A percentile compares a stretch with the other conserved stretches of the same genome.
Evolutionary conservation across 2,113 vertebrate genomes (phyloP).

Genomic region (Sprattus sprattus): DNA sequence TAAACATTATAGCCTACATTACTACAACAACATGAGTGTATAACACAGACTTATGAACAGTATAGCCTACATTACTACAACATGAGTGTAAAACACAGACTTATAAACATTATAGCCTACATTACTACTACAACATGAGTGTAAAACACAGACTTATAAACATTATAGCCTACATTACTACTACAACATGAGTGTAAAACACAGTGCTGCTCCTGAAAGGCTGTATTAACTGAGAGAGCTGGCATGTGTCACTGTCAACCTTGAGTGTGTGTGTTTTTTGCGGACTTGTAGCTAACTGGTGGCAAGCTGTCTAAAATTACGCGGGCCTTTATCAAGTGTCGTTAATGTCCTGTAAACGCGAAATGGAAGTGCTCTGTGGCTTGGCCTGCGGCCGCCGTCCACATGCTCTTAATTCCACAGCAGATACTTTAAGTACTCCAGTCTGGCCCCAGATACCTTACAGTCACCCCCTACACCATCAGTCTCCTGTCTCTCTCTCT

Average conservation of each 20-base stretch:
- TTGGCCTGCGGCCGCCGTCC: constrained; percentile 71
- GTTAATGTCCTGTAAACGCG: constrained; percentile 85
- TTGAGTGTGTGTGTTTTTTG: constrained; percentile 34
- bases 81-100: not conserved
- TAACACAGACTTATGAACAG: not conserved
- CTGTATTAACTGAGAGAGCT: not conserved
- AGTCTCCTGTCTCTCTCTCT: not conserved
- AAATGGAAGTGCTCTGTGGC: constrained; percentile 79
- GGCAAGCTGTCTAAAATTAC: constrained; percentile 88
- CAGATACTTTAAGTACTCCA: constrained; percentile 82
- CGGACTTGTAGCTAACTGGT: constrained; percentile 57
- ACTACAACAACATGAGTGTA: too few relatives aligned
- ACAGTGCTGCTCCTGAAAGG: not conserved
- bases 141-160: not conserved
- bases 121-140: too few relatives aligned
- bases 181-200: not conserved
- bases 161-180: not conserved
- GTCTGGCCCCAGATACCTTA: constrained; percentile 71
- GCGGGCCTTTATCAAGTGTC: constrained; percentile 87
- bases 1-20: too few relatives aligned
- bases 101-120: not conserved
- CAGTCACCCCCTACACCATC: constrained; percentile 46
- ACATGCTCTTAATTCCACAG: constrained; percentile 81
- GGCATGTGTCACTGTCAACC: not conserved
- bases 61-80: too few relatives aligned